phyloP scores from a whole-genome alignment of 2,888 invertebrate genomes.

The Neoitamus cyanurus region DNA sequence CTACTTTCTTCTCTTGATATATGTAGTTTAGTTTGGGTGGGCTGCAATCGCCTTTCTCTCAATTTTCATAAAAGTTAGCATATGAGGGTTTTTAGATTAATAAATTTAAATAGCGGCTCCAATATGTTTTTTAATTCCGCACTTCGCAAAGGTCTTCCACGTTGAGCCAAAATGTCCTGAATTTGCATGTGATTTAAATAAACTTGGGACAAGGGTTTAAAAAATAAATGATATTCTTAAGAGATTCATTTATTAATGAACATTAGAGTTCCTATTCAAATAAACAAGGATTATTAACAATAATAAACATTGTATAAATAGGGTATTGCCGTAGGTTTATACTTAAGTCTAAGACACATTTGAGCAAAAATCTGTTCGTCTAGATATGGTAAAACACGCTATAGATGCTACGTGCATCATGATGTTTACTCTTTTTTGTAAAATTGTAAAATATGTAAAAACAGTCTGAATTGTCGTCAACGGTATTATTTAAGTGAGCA shows the following conservation, averaged over 20 bases:
- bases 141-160: too few species aligned
- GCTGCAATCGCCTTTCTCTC: too few species aligned
- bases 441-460: not conserved
- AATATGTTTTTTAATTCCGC: too few species aligned
- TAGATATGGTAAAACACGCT: not conserved
- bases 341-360: not conserved
- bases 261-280: not conserved
- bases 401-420: not conserved
- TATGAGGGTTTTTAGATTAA: too few species aligned
- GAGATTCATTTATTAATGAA: constrained; percentile 5
- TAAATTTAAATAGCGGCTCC: too few species aligned
- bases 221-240: not conserved
- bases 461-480: not conserved
- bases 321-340: not conserved
- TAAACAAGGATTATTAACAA: constrained; percentile 4
- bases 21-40: too few species aligned
- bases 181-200: too few species aligned
- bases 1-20: too few species aligned
- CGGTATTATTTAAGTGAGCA: not conserved
- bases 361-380: constrained; percentile 2
- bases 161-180: too few species aligned
- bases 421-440: not conserved
- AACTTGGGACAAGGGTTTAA: not conserved
- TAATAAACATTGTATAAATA: constrained; percentile 24
- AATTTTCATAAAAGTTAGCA: too few species aligned